Percentiles rank a stretch among this genome's conserved stretches.
phyloP scores from a whole-genome alignment of 2,888 invertebrate genomes.

The Cantharis rufa region DNA sequence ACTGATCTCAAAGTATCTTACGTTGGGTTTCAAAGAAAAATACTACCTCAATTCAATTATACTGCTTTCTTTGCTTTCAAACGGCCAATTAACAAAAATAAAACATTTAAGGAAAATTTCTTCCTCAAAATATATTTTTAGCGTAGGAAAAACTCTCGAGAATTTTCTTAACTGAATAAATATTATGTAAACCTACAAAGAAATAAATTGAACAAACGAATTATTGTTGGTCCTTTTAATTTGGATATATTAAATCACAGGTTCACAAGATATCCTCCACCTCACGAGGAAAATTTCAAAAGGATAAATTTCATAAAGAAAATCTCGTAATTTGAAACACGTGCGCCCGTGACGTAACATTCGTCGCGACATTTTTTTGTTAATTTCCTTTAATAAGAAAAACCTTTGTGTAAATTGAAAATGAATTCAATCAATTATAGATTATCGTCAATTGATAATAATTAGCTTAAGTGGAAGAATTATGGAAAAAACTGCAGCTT shows the following conservation, averaged over 20 bases:
- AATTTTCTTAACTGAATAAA: neutral
- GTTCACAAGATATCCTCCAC: neutral
- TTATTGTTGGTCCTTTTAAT: neutral
- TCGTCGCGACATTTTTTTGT: slow-evolving; percentile 27
- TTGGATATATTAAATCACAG: neutral
- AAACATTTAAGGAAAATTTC: neutral
- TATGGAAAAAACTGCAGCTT: neutral
- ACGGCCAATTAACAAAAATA: neutral
- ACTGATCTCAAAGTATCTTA: too few relatives aligned
- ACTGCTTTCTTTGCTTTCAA: neutral
- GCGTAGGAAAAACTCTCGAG: neutral
- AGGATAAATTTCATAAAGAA: neutral
- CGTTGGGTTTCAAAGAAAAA: too few relatives aligned
- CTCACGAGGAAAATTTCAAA: neutral
- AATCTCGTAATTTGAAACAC: slow-evolving; percentile 28
- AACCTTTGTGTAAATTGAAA: neutral
- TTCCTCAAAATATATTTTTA: neutral
- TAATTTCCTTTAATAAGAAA: neutral
- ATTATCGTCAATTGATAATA: neutral
- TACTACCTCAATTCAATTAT: too few relatives aligned
- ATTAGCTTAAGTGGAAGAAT: neutral
- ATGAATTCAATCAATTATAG: neutral
- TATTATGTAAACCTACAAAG: neutral
- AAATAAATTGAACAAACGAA: neutral
- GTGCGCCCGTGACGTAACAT: slow-evolving; percentile 16